phyloP scores from a whole-genome alignment of 2,888 invertebrate species.

The Eristalis pertinax region DNA sequence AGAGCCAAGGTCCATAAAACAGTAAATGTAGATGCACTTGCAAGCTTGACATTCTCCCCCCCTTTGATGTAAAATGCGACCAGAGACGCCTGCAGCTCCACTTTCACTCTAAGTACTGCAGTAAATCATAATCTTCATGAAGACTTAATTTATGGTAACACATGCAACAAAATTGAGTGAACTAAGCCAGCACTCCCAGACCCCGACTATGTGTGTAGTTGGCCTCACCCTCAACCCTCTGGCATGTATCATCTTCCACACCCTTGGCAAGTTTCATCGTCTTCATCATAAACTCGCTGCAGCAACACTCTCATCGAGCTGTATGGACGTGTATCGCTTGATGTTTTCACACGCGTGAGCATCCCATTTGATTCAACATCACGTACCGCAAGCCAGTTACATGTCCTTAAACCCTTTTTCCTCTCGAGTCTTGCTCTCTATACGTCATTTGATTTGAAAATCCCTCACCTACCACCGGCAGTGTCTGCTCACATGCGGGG shows the following conservation, averaged over 20 bases:
- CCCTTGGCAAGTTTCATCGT: constrained; percentile 44
- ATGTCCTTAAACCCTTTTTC: constrained; percentile 69
- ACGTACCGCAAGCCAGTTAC: constrained; percentile 77
- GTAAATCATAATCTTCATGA: constrained; percentile 53
- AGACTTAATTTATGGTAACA: constrained; percentile 64
- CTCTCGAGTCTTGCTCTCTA: constrained; percentile 8
- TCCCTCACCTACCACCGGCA: not conserved
- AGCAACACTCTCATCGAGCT: constrained; percentile 30
- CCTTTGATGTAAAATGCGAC: not conserved
- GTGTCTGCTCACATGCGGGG: constrained; percentile 31
- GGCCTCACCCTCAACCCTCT: not conserved
- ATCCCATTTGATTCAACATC: constrained; percentile 81
- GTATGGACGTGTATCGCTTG: constrained; percentile 73
- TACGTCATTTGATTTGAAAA: constrained; percentile 60
- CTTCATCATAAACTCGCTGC: constrained; percentile 12
- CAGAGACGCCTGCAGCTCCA: not conserved
- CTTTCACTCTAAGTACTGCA: constrained; percentile 14
- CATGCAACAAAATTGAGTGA: constrained; percentile 62
- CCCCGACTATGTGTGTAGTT: constrained; percentile 6
- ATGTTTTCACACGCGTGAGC: constrained; percentile 82
- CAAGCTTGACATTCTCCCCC: not conserved
- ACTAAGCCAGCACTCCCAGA: constrained; percentile 33
- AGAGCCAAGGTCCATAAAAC: not conserved
- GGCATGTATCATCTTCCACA: constrained; percentile 41
- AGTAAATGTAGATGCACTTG: not conserved